phyloP scores from a whole-genome alignment of 2,797 vertebrate species.

The Gouania willdenowi region DNA sequence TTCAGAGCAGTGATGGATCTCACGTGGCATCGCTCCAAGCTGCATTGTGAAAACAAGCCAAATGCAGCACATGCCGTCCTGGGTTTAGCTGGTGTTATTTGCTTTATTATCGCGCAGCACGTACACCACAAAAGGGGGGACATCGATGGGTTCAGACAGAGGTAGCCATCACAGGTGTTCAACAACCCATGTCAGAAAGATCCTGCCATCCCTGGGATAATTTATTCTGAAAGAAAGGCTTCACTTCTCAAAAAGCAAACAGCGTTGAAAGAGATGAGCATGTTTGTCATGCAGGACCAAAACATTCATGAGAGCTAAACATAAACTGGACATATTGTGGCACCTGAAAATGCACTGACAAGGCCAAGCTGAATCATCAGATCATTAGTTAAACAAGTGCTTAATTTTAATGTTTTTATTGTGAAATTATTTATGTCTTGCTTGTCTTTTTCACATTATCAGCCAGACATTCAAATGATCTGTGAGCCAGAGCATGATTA shows the following conservation, averaged over 20 bases:
- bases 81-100: conserved; percentile 21
- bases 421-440: not conserved
- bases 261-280: conserved; percentile 60
- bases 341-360: conserved; percentile 31
- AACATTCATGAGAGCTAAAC: conserved; percentile 56
- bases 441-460: conserved; percentile 12
- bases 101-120: conserved; percentile 27
- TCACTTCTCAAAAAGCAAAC: conserved; percentile 40
- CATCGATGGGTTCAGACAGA: conserved; percentile 27
- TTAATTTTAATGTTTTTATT: conserved; percentile 20
- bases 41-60: conserved; percentile 1
- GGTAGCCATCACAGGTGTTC: conserved; percentile 58
- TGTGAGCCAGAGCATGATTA: no score
- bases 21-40: conserved; percentile 1
- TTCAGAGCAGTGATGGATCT: conserved; percentile 4
- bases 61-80: conserved; percentile 1
- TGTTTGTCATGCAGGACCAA: conserved; percentile 45
- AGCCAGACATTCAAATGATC: no score
- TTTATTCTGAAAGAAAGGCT: no score
- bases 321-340: conserved; percentile 34
- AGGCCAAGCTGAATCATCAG: conserved; percentile 49
- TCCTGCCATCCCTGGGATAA: conserved; percentile 23
- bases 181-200: conserved; percentile 39
- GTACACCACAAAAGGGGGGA: conserved; percentile 15
- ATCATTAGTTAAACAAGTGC: conserved; percentile 39